phyloP scores from a whole-genome alignment of 2,113 vertebrate genomes.

The Mormyrus lacerda region DNA sequence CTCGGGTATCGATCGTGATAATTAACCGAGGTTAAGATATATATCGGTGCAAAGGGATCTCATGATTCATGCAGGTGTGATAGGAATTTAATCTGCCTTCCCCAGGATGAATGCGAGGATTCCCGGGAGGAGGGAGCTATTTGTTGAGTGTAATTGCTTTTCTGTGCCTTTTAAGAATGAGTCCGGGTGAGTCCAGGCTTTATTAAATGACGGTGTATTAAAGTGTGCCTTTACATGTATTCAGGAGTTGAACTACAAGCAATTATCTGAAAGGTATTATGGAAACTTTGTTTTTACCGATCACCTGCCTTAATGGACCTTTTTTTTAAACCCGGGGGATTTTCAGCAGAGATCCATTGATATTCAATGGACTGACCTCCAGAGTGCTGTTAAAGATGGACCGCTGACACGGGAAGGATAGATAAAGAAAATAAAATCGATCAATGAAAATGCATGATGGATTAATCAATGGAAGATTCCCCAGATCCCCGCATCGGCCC shows the following conservation, averaged over 20 bases:
- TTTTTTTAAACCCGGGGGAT: conserved; percentile 36
- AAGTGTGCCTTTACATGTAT: conserved; percentile 50
- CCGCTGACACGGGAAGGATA: conserved; percentile 58
- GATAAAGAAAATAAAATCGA: conserved; percentile 44
- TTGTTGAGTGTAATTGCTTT: conserved; percentile 61
- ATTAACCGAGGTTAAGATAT: conserved; percentile 24
- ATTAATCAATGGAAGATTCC: conserved; percentile 16
- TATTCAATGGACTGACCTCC: conserved; percentile 52
- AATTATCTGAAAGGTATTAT: conserved; percentile 48
- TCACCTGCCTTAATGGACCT: conserved; percentile 34
- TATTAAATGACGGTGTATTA: conserved; percentile 68
- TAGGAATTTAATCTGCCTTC: conserved; percentile 28
- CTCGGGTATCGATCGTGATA: conserved; percentile 22
- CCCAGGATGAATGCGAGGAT: conserved; percentile 14
- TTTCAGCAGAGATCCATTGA: conserved; percentile 51
- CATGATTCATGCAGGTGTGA: conserved; percentile 28
- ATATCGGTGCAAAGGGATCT: conserved; percentile 18
- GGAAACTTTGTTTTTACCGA: conserved; percentile 20
- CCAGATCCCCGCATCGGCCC: background rate
- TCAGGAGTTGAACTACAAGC: conserved; percentile 52
- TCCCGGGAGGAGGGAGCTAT: conserved; percentile 51
- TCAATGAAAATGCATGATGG: conserved; percentile 11
- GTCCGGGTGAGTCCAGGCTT: conserved; percentile 49
- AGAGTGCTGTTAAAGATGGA: conserved; percentile 46
- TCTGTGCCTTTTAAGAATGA: conserved; percentile 59